A percentile compares a stretch with the other conserved stretches of the same genome.
Conservation (phyloP, 1,140 invertebrate species). For the Leptinotarsa lineolata region DNA sequence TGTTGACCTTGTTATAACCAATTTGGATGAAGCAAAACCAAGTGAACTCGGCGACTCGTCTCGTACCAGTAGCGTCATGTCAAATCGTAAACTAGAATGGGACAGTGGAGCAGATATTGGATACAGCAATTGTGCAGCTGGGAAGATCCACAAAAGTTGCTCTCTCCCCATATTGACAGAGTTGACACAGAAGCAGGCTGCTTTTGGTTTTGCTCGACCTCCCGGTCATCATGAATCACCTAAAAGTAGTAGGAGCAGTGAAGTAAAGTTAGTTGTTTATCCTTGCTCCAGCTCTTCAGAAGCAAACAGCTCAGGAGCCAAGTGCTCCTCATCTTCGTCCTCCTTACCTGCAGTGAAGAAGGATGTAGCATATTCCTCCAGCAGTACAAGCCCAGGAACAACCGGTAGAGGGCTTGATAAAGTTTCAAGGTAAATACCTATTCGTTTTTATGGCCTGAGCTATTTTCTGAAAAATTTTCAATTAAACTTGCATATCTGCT, state of each 20-base stretch:
- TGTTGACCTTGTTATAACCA: constrained; percentile 4
- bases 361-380: not conserved
- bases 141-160: constrained; percentile 42
- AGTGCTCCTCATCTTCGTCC: not conserved
- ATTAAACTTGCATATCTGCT: too few species aligned
- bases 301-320: not conserved
- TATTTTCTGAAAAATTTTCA: too few species aligned
- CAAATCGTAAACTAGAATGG: constrained; percentile 72
- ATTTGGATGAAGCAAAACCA: constrained; percentile 21
- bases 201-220: not conserved
- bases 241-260: not conserved
- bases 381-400: too few species aligned
- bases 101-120: constrained; percentile 78
- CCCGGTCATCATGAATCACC: not conserved
- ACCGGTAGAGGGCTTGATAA: too few species aligned
- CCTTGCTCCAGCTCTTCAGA: constrained; percentile 24
- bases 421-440: too few species aligned
- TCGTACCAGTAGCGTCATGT: constrained; percentile 67
- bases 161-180: constrained; percentile 46
- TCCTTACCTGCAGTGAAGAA: not conserved
- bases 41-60: constrained; percentile 49
- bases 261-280: constrained; percentile 15
- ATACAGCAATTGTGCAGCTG: constrained; percentile 61
- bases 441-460: too few species aligned
- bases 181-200: not conserved